These are phyloP conservation scores for Eudasyphora cyanicolor DNA, from an alignment of 2,888 invertebrate genomes.

Conservation along the genomic window DNA sequence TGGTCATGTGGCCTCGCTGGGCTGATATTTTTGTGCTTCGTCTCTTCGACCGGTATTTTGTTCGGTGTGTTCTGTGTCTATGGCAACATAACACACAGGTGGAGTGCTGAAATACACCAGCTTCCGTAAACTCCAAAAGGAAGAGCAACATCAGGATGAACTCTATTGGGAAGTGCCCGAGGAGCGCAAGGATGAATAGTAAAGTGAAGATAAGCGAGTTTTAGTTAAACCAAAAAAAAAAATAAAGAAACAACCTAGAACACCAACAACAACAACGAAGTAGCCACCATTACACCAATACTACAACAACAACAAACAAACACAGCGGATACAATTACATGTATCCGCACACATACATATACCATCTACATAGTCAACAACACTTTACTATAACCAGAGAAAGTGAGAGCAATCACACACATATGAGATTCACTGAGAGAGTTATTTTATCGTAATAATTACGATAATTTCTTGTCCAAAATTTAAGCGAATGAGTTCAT, in stretches of 20 bases:
- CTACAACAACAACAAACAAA: constrained; percentile 19
- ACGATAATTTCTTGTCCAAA: too few species aligned
- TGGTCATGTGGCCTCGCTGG: not conserved
- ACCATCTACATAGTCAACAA: not conserved
- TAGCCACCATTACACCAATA: not conserved
- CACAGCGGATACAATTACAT: not conserved
- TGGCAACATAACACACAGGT: constrained; percentile 80
- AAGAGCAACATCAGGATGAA: constrained; percentile 84
- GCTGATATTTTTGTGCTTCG: not conserved
- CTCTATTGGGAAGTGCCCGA: constrained; percentile 84
- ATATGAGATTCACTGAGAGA: too few species aligned
- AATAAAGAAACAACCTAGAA: constrained; percentile 25
- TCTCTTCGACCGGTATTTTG: constrained; percentile 37
- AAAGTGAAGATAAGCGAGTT: constrained; percentile 68
- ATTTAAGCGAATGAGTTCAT: too few species aligned
- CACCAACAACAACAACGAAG: not conserved
- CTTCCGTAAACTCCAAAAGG: constrained; percentile 81
- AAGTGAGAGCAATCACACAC: not conserved
- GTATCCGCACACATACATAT: not conserved
- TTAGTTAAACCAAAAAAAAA: constrained; percentile 13
- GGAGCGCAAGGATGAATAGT: constrained; percentile 78
- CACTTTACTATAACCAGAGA: not conserved
- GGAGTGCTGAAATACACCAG: constrained; percentile 80
- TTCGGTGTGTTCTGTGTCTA: constrained; percentile 11
- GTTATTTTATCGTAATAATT: too few species aligned